Percentiles rank a stretch among this genome's conserved stretches.
These are phyloP conservation scores for Nannoperca australis DNA, from an alignment of 2,797 vertebrate species.

Conservation along the genomic window DNA sequence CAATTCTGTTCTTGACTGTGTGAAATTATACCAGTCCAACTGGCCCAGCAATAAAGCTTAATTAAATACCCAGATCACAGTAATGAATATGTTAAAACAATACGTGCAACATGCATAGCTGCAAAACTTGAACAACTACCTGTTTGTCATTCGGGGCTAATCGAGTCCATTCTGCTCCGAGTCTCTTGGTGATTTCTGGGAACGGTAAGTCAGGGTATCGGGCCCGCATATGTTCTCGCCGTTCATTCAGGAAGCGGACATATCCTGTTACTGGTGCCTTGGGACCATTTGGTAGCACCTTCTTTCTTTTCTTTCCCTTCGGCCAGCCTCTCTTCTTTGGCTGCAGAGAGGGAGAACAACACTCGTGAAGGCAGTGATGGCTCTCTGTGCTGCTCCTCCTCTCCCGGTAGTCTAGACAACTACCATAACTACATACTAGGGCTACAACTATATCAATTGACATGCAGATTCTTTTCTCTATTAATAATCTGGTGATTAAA, in stretches of 20 bases:
- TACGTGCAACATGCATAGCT: not conserved
- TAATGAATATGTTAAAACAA: not conserved
- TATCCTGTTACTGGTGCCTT: conserved; percentile 97
- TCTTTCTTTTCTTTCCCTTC: conserved; percentile 98
- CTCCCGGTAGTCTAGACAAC: not conserved
- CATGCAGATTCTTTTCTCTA: not conserved
- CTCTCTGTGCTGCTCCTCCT: not conserved
- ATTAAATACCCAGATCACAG: not conserved
- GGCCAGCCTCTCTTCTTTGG: conserved; percentile 98
- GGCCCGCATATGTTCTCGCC: conserved; percentile 93
- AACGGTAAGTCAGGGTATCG: conserved; percentile 95
- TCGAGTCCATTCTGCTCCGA: conserved; percentile 97
- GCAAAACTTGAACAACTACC: conserved; percentile 77
- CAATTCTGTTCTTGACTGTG: not conserved
- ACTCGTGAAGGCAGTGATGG: conserved; percentile 18
- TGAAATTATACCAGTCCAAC: not conserved
- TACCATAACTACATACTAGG: not conserved
- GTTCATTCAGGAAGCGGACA: conserved; percentile 96
- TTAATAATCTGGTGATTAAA: not conserved
- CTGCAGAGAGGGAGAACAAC: conserved; percentile 72
- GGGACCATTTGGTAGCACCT: conserved; percentile 96
- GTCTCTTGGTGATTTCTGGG: conserved; percentile 97
- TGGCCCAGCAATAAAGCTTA: not conserved
- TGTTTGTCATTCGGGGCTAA: conserved; percentile 92
- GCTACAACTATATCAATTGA: not conserved